Base-by-base conservation (phyloP, 2,797 vertebrate species). In the Microctenopoma lineatum region DNA sequence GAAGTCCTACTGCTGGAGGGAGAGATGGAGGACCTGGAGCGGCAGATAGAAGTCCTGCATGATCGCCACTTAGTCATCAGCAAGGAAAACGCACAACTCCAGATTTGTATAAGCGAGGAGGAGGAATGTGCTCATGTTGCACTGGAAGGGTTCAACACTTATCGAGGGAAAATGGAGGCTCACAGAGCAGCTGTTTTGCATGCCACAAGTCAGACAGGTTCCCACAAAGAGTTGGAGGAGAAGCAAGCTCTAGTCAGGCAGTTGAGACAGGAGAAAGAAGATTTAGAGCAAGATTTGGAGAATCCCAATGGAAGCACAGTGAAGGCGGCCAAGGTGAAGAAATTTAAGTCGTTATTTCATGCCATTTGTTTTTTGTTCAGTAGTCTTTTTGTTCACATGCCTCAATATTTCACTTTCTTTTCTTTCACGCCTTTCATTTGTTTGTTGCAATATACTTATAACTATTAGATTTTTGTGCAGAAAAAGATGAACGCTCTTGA, bases 101-200 rank as follows among this genome's bases (percentile, higher is more conserved):
- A 63, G 29, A 10, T 57, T 6, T 11, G 7, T 5, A 76, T 84
- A 1, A 58, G 61, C 0, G 84, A 91, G 7, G 79, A 90, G 51
- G 74, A 80, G 51, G 89, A 91, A 60, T 70, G 5, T 0, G 73
- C 59, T 15, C 38, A 0, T 39, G 4, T 3, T 1, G 51, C 53
- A 0, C 65, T 75, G 51, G 70, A 34, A 1, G 15, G 8, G 38
- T 89, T 90, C 63, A 59, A 34, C 50, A 2, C 34, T 14, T 93
- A 92, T 67, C 69, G 87, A 9, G 66, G 48, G 0, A 92, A 91
- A 67, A 93, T 91, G 84, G 75, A 86, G 59, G 59, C 5, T 9
- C 89, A 93, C 86, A 87, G 75, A 54, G 72, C 51, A 0, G 88
- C 81, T 5, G 47, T 89, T 14, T 4, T 61, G 29, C 64, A 12